A percentile compares a stretch with the other conserved stretches of the same genome.
Conservation (phyloP, 1,140 invertebrate genomes). For the Drosophila persimilis region DNA sequence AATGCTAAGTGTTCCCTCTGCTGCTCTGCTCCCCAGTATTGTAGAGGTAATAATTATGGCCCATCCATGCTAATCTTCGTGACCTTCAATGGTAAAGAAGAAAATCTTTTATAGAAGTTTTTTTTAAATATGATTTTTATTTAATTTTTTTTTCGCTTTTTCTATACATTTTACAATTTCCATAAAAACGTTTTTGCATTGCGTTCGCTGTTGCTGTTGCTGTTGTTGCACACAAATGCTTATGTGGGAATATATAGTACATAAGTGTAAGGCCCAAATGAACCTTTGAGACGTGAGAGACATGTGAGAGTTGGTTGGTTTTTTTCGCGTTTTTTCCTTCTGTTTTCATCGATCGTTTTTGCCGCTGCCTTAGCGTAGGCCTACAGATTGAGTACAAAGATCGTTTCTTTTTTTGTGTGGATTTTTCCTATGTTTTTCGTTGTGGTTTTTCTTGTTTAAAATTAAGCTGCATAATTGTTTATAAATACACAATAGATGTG, state of each 20-base stretch:
- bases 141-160: constrained; percentile 74
- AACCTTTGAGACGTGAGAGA: constrained; percentile 72
- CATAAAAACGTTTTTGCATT: constrained; percentile 76
- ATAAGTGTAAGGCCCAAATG: constrained; percentile 61
- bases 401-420: constrained; percentile 45
- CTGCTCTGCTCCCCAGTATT: constrained; percentile 10
- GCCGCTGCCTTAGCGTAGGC: constrained; percentile 29
- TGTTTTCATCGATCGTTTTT: constrained; percentile 11
- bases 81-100: constrained; percentile 38
- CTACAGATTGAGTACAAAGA: constrained; percentile 54
- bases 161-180: constrained; percentile 63
- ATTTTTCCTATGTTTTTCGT: constrained; percentile 56
- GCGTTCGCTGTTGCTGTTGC: constrained; percentile 59
- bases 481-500: constrained; percentile 81
- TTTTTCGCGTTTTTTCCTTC: constrained; percentile 28
- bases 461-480: constrained; percentile 81
- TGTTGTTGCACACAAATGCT: constrained; percentile 55
- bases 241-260: constrained; percentile 57
- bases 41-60: constrained; percentile 39
- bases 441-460: constrained; percentile 50
- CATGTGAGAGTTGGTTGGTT: constrained; percentile 69
- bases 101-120: constrained; percentile 19
- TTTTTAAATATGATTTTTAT: constrained; percentile 77
- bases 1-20: constrained; percentile 51
- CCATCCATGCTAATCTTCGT: constrained; percentile 42